A percentile compares a stretch with the other conserved stretches of the same genome.
phyloP scores from a whole-genome alignment of 2,888 invertebrate species.

The Serrognathus titanus region DNA sequence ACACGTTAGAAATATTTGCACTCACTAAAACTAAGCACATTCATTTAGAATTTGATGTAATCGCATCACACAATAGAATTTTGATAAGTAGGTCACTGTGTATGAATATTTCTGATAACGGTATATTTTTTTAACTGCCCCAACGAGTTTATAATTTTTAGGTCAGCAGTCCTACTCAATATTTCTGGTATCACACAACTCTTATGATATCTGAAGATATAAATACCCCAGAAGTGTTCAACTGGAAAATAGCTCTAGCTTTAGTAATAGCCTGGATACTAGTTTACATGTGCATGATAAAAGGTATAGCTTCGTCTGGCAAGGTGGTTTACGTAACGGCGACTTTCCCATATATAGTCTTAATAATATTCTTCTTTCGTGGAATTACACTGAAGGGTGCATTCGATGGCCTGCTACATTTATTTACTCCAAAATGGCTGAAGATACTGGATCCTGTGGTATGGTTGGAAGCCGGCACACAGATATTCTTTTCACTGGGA shows the following conservation, averaged over 20 bases:
- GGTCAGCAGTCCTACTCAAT: slow-evolving; percentile 88
- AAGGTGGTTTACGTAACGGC: slow-evolving; percentile 97
- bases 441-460: slow-evolving; percentile 89
- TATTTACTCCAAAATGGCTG: slow-evolving; percentile 92
- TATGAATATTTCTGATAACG: background rate
- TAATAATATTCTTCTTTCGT: slow-evolving; percentile 93
- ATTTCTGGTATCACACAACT: slow-evolving; percentile 93
- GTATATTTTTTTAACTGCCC: background rate
- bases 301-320: slow-evolving; percentile 94
- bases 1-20: too few species aligned
- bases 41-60: too few species aligned
- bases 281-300: slow-evolving; percentile 95
- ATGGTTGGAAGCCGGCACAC: slow-evolving; percentile 96
- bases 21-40: too few species aligned
- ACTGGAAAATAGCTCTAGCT: slow-evolving; percentile 87
- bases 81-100: background rate
- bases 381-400: slow-evolving; percentile 86
- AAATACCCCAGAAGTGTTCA: slow-evolving; percentile 80
- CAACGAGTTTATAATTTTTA: slow-evolving; percentile 45
- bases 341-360: slow-evolving; percentile 92
- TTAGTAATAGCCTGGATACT: slow-evolving; percentile 88
- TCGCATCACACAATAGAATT: too few species aligned
- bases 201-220: slow-evolving; percentile 87
- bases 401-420: slow-evolving; percentile 77
- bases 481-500: slow-evolving; percentile 95